These are phyloP conservation scores for Syngnathus floridae DNA, from an alignment of 2,113 vertebrate genomes.

Conservation along the genomic window DNA sequence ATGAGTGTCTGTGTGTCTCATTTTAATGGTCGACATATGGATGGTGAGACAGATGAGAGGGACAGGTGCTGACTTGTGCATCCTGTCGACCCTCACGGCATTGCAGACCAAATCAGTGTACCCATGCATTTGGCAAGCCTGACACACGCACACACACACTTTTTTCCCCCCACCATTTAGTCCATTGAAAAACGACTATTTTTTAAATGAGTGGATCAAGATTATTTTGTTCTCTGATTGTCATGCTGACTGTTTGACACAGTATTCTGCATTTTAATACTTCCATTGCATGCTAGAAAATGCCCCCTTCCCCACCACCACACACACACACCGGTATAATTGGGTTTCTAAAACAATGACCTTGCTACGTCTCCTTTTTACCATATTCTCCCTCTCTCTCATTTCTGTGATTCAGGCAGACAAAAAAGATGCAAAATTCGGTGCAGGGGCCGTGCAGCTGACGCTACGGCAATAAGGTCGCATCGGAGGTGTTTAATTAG, in stretches of 20 bases:
- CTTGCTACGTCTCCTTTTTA: conserved; percentile 44
- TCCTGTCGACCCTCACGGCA: conserved; percentile 34
- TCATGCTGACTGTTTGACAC: conserved; percentile 13
- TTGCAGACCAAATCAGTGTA: conserved; percentile 43
- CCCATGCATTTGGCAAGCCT: conserved; percentile 42
- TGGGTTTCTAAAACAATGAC: conserved; percentile 58
- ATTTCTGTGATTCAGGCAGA: conserved; percentile 45
- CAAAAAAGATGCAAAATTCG: conserved; percentile 53
- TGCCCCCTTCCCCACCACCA: conserved; percentile 20
- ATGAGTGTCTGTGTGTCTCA: conserved; percentile 53
- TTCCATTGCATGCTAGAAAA: conserved; percentile 40
- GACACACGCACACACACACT: conserved; percentile 9
- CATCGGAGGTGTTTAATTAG: conserved; percentile 76
- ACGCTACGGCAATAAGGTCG: conserved; percentile 67
- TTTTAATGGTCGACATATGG: conserved; percentile 77
- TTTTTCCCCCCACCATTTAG: too few species aligned
- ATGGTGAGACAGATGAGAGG: conserved; percentile 62
- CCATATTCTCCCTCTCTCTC: neutral
- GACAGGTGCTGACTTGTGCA: conserved; percentile 66
- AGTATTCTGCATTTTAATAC: conserved; percentile 28
- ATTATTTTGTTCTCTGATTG: conserved; percentile 8
- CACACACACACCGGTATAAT: conserved; percentile 30
- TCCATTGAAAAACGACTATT: neutral
- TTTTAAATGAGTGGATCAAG: neutral
- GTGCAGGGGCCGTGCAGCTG: conserved; percentile 47